A percentile compares a stretch with the other conserved stretches of the same genome.
These are phyloP conservation scores for Helleia helle DNA, from an alignment of 2,888 invertebrate genomes.

Conservation along the genomic window DNA sequence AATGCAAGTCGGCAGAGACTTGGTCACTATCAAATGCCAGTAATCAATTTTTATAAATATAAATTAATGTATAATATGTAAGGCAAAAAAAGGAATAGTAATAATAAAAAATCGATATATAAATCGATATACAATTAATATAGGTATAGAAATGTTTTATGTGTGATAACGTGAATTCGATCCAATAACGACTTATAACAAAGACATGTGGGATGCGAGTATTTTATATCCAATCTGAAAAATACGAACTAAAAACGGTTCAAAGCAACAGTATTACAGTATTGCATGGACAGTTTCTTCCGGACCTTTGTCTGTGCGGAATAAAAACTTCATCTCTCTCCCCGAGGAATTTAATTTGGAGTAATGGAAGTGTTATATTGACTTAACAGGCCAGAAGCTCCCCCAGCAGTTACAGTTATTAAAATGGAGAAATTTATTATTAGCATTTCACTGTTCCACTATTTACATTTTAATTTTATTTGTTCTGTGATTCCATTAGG, in stretches of 20 bases:
- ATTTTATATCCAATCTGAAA: constrained; percentile 5
- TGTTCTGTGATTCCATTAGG: constrained; percentile 72
- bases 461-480: constrained; percentile 74
- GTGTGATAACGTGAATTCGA: too few species aligned
- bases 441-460: constrained; percentile 66
- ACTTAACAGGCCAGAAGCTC: constrained; percentile 72
- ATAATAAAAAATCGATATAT: too few species aligned
- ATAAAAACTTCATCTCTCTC: constrained; percentile 72
- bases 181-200: not conserved
- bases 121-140: too few species aligned
- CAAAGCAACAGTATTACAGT: constrained; percentile 24
- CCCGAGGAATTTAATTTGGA: constrained; percentile 73
- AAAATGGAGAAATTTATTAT: constrained; percentile 75
- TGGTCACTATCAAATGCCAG: too few species aligned
- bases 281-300: constrained; percentile 46
- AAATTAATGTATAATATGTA: too few species aligned
- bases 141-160: too few species aligned
- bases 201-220: not conserved
- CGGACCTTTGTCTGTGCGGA: constrained; percentile 50
- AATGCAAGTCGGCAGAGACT: too few species aligned
- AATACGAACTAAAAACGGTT: constrained; percentile 9
- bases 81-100: too few species aligned
- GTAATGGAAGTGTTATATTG: constrained; percentile 75
- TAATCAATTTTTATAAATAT: too few species aligned
- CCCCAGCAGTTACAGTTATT: constrained; percentile 71